Percentiles rank a stretch among this genome's conserved stretches.
Evolutionary conservation across 2,888 invertebrate genomes (phyloP).

Genomic region (Cerastis leucographa): DNA sequence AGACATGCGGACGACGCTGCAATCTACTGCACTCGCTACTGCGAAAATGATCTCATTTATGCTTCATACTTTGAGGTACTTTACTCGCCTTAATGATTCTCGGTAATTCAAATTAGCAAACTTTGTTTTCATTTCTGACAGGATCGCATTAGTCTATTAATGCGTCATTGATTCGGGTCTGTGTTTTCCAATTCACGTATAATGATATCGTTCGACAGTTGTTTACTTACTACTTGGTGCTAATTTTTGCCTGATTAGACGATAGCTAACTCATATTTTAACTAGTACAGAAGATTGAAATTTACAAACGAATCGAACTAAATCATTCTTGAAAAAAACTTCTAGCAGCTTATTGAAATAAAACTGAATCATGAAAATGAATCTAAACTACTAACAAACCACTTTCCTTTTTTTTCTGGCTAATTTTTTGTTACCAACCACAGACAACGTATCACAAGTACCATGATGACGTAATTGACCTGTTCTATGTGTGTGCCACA

Average conservation of each 20-base stretch:
- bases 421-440: conserved; percentile 4
- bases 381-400: background rate
- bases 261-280: background rate
- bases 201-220: background rate
- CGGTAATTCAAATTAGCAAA: conserved; percentile 7
- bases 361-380: background rate
- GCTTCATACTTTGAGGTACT: conserved; percentile 14
- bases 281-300: background rate
- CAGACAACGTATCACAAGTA: background rate
- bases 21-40: conserved; percentile 51
- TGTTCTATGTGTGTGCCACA: conserved; percentile 21
- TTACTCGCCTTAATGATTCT: conserved; percentile 21
- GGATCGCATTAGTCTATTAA: background rate
- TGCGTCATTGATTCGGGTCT: conserved; percentile 16
- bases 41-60: conserved; percentile 46
- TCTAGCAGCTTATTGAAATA: background rate
- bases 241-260: background rate
- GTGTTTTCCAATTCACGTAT: conserved; percentile 21
- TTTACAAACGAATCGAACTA: background rate
- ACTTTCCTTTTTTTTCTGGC: conserved; percentile 11
- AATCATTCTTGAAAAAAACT: background rate
- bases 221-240: background rate
- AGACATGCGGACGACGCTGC: conserved; percentile 74
- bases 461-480: conserved; percentile 44
- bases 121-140: conserved; percentile 14